Percentiles rank a stretch among this genome's conserved stretches.
phyloP scores from a whole-genome alignment of 2,113 vertebrate species.

The Parus major region DNA sequence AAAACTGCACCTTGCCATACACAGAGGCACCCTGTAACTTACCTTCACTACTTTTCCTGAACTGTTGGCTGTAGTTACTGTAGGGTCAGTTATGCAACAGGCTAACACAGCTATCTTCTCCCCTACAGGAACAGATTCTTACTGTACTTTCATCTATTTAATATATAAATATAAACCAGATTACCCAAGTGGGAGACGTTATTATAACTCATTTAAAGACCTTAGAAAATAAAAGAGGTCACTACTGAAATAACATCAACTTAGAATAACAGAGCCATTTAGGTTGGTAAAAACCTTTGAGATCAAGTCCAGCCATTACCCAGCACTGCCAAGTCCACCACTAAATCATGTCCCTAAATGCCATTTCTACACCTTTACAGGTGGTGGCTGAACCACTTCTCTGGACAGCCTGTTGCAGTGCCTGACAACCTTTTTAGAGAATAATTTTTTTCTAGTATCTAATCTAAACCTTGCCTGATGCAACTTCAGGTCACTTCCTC shows the following conservation, averaged over 20 bases:
- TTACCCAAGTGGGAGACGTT: neutral
- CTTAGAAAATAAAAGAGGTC: neutral
- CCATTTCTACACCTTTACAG: too few relatives aligned
- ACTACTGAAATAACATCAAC: neutral
- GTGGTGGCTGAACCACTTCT: neutral
- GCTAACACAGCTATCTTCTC: neutral
- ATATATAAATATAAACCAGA: conserved; percentile 10
- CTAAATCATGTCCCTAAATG: neutral
- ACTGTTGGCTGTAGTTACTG: neutral
- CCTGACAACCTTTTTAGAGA: neutral
- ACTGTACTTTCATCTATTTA: neutral
- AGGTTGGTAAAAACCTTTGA: neutral
- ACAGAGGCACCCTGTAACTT: neutral
- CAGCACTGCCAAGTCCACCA: neutral
- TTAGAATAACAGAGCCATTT: neutral
- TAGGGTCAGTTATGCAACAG: neutral
- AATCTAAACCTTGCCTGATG: neutral
- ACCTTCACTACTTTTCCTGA: neutral
- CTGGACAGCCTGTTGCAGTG: neutral
- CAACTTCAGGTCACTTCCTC: neutral
- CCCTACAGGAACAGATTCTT: neutral
- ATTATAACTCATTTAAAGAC: neutral
- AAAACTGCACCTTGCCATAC: neutral
- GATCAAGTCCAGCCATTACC: neutral
- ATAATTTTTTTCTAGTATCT: neutral